These are phyloP conservation scores for Musca domestica DNA, from an alignment of 1,140 invertebrate species.

Conservation along the genomic window DNA sequence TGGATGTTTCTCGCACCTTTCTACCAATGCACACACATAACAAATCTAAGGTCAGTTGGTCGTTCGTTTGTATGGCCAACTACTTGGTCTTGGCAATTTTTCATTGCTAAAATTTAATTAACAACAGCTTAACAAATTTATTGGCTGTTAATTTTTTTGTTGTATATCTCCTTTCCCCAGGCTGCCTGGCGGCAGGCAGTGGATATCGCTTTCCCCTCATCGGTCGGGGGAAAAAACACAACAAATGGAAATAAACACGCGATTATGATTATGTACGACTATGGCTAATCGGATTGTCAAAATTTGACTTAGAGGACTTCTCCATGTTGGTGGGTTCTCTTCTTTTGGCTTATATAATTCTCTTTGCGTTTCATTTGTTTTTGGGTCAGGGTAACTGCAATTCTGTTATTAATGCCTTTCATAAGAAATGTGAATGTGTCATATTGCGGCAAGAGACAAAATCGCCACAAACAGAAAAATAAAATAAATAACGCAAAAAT, in stretches of 20 bases:
- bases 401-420: not conserved
- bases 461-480: not conserved
- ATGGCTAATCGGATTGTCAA: too few species aligned
- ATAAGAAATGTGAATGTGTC: conserved; percentile 5
- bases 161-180: too few species aligned
- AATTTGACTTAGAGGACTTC: too few species aligned
- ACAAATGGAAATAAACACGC: conserved; percentile 9
- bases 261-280: conserved; percentile 1
- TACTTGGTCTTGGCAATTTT: conserved; percentile 12
- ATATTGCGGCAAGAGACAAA: not conserved
- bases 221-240: not conserved
- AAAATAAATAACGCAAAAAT: too few species aligned
- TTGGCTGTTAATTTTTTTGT: conserved; percentile 14
- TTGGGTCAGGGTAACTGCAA: conserved; percentile 2
- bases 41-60: not conserved
- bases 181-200: too few species aligned
- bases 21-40: not conserved
- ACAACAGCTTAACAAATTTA: conserved; percentile 15
- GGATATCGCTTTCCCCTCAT: too few species aligned
- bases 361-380: not conserved
- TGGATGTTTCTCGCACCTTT: conserved; percentile 8
- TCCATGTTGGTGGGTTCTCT: too few species aligned
- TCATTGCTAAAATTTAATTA: conserved; percentile 13
- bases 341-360: too few species aligned
- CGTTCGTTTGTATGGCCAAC: too few species aligned